These are phyloP conservation scores for Agrotis clavis DNA, from an alignment of 2,888 invertebrate species.

Conservation along the genomic window DNA sequence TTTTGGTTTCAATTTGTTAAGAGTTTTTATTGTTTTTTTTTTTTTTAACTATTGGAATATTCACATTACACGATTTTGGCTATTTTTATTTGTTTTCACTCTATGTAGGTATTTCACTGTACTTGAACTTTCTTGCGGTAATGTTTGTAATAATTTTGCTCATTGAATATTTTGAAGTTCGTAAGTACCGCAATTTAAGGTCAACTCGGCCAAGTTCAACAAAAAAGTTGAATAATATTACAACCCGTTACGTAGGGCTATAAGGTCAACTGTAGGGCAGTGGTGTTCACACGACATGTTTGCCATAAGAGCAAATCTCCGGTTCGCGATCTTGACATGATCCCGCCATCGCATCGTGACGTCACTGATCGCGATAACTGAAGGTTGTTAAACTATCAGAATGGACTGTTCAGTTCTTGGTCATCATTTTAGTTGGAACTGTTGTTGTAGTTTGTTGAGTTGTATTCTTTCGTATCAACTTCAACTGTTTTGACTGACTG, in stretches of 20 bases:
- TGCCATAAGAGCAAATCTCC: conserved; percentile 80
- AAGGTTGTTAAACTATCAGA: conserved; percentile 68
- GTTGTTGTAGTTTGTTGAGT: conserved; percentile 12
- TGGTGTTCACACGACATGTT: conserved; percentile 75
- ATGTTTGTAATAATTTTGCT: not conserved
- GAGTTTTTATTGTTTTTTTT: conserved; percentile 2
- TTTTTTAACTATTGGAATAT: not conserved
- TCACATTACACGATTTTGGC: not conserved
- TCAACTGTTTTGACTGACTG: not conserved
- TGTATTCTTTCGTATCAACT: not conserved
- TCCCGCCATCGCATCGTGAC: conserved; percentile 83
- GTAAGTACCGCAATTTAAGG: conserved; percentile 6
- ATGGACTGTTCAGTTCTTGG: conserved; percentile 62
- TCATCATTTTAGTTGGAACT: conserved; percentile 34
- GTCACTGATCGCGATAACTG: conserved; percentile 73
- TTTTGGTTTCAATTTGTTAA: conserved; percentile 16
- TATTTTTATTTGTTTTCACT: not conserved
- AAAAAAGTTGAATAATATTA: conserved; percentile 55
- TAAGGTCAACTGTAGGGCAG: conserved; percentile 66
- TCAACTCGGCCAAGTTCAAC: conserved; percentile 13
- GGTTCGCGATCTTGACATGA: conserved; percentile 84
- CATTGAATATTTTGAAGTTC: not conserved
- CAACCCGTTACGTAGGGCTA: conserved; percentile 69
- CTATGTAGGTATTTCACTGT: not conserved
- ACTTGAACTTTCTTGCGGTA: too few species aligned